Evolutionary conservation across 2,113 vertebrate species (phyloP), one percentile per base, ranked within the genome.

Genomic region (Glaucomys volans): DNA sequence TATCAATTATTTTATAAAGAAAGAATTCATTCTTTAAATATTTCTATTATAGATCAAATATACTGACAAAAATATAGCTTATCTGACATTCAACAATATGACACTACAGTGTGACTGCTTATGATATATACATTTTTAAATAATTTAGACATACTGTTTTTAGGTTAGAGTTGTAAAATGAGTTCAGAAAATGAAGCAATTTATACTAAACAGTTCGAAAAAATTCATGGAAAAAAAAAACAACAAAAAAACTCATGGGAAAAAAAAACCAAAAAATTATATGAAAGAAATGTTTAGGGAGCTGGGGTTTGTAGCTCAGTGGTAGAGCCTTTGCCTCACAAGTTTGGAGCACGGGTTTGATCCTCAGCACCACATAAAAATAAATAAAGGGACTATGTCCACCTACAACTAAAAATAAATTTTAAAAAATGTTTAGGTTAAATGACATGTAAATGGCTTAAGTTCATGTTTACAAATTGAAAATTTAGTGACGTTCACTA

Each of bases 401-500:
- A 47, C 9, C 44, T 47, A 47, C 44, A 47, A 47, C 44, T 47
- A 47, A 47, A 47, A 47, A 47, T 47, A 47, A 47, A 47, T 47
- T 47, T 47, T 47, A 8, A 47, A 47, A 95, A 81, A 67, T 42
- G 24, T 80, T 88, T 64, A 71, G 50, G 22, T 9, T 44, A 35
- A 80, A 64, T 47, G 22, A 74, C 3, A 86, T 44, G 12, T 8
- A 69, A 7, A n/a, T 44, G 28, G 8, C 24, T 50, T 86, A 77
- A 83, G n/a, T 77, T 82, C n/a, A 64, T 32, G 8, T 54, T 50
- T 90, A n/a, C 52, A 95, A 94, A 92, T 20, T 14, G 40, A 87
- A 92, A 97, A 40, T 24, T 77, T 71, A 77, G 2, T n/a, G 40
- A 96, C 22, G 75, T 72, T 87, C 42, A 94, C 17, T 87, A 95